Conservation (phyloP, 1,140 invertebrate species). For the Eriocheir sinensis region DNA sequence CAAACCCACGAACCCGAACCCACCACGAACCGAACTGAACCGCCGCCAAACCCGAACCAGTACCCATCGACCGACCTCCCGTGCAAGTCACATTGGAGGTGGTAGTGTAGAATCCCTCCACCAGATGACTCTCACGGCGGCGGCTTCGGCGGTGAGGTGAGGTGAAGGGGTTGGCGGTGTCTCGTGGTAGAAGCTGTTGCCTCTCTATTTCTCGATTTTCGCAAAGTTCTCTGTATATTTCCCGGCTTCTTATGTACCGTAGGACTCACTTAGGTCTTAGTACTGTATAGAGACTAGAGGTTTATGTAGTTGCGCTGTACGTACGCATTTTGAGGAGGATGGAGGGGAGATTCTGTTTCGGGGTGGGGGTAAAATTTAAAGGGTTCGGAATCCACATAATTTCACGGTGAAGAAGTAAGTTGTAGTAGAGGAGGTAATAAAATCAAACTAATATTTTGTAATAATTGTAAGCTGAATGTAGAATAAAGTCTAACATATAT, state of each 20-base stretch:
- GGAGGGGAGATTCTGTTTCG: background rate
- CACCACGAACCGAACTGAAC: background rate
- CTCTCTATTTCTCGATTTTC: background rate
- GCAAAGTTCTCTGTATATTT: constrained; percentile 16
- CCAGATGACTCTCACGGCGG: background rate
- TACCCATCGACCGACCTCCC: too few relatives aligned
- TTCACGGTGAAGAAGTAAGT: background rate
- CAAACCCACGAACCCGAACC: too few relatives aligned
- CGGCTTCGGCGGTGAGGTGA: too few relatives aligned
- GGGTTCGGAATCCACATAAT: background rate
- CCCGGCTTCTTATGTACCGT: constrained; percentile 9
- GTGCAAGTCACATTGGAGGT: too few relatives aligned
- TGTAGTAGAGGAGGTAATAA: background rate
- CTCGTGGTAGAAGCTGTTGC: background rate
- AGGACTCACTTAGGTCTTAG: background rate
- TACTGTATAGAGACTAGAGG: background rate
- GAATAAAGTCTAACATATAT: constrained; percentile 6
- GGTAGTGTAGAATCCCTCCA: background rate
- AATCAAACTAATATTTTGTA: constrained; percentile 53
- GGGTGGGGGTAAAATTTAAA: background rate
- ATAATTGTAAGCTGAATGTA: constrained; percentile 38
- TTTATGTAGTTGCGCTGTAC: background rate
- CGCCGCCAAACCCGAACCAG: background rate
- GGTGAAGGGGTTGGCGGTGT: too few relatives aligned
- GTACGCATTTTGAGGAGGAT: background rate